Conservation (phyloP, 2,888 invertebrate species). For the Amblyjoppa fuscipennis region DNA sequence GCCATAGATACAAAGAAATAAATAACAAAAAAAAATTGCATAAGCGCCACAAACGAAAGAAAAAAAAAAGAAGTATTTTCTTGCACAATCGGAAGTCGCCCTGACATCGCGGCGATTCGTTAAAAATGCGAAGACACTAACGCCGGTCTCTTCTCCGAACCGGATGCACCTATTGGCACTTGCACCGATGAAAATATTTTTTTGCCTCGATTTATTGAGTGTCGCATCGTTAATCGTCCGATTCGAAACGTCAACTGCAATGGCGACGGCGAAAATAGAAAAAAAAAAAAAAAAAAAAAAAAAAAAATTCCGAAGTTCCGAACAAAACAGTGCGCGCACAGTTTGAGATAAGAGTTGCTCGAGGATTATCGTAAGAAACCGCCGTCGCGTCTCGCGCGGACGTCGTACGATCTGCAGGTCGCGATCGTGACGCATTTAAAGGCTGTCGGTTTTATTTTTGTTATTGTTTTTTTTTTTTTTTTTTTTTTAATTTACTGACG, state of each 20-base stretch:
- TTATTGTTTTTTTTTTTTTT: no score
- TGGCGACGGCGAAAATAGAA: not conserved
- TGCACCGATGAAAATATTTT: not conserved
- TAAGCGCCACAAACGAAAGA: no score
- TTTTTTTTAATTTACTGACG: not conserved
- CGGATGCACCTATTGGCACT: slow-evolving; percentile 66
- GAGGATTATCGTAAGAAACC: slow-evolving; percentile 13
- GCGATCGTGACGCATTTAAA: not conserved
- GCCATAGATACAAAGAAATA: not conserved
- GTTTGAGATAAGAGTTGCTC: slow-evolving; percentile 34
- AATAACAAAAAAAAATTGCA: not conserved
- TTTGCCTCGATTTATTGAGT: slow-evolving; percentile 27
- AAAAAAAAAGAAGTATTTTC: not conserved
- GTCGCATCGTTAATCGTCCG: not conserved
- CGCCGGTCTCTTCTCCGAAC: not conserved
- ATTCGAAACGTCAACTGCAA: not conserved
- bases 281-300: no score
- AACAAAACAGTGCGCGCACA: not conserved
- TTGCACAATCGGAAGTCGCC: not conserved
- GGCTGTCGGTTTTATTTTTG: not conserved
- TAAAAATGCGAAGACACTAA: slow-evolving; percentile 12
- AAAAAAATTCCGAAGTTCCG: no score
- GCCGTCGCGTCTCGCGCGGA: not conserved
- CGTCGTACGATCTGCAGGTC: slow-evolving; percentile 33
- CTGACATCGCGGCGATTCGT: no score